Evolutionary conservation across 2,888 invertebrate species (phyloP), one percentile per base, ranked within the genome.

Genomic region (Bombyx huttoni): DNA sequence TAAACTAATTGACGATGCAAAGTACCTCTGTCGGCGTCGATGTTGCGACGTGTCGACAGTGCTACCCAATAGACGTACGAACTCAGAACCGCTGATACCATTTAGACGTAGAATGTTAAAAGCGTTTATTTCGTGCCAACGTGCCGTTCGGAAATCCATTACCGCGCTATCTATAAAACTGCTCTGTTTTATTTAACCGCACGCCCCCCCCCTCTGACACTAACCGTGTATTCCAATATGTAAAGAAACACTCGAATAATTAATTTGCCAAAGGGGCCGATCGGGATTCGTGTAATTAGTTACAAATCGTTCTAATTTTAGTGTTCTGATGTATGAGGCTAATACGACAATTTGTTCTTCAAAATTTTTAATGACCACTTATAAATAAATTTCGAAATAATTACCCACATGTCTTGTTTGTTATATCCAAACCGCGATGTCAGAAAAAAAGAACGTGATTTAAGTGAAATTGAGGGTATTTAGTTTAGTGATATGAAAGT

Each of bases 141-240:
- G 49, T 51, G 59, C 63, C 68, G 61, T 68, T 67, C 58, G 56
- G 54, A 56, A 65, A 62, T 55, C 62, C 61, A 66, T 66, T 68
- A 63, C 62, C 58, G 55, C 52, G 63, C 65, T 65, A 65, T 64
- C 65, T 64, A 60, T 56, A 56, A 56, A 50, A 60, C 57, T 57
- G 54, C 52, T 58, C 56, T 59, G 58, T 58, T 63, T 60, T 58
- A 58, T 59, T 62, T 63, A 56, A 62, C 58, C 56, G 60, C 60
- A 58, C 59, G 14, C 46, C 49, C 12, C 24, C 54, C 58, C 57
- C 60, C 52, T 54, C 47, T 34, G 53, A 62, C 57, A 56, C 52
- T 40, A 40, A 40, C 8, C 40, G 12, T 1, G 8, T 40, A 40
- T 40, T 40, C 1, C 40, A 40, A 40, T 8, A 40, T 40, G 12